These are phyloP conservation scores for Erebia aethiops DNA, from an alignment of 2,888 invertebrate species.

Conservation along the genomic window DNA sequence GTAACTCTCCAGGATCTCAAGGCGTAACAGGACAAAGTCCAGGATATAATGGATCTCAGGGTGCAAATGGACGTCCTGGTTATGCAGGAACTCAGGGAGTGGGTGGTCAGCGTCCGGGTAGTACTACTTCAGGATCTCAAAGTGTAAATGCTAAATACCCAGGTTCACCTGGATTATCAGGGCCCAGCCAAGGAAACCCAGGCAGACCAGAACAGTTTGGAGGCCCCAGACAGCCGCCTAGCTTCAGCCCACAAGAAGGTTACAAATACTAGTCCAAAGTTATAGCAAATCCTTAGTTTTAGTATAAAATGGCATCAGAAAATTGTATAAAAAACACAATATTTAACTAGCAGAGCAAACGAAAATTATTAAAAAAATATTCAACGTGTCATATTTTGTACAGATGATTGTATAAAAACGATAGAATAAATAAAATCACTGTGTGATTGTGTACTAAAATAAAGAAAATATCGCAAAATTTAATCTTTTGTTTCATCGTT, in stretches of 20 bases:
- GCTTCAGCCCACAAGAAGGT: conserved; percentile 72
- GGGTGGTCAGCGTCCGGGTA: conserved; percentile 5
- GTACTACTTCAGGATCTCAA: neutral
- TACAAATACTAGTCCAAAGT: conserved; percentile 73
- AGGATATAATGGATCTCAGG: conserved; percentile 19
- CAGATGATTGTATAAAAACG: conserved; percentile 41
- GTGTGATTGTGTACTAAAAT: conserved; percentile 37
- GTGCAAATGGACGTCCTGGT: conserved; percentile 18
- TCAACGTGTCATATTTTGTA: conserved; percentile 36
- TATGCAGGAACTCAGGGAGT: conserved; percentile 30
- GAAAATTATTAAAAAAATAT: conserved; percentile 41
- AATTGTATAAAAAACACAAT: conserved; percentile 38
- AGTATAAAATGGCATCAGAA: conserved; percentile 42
- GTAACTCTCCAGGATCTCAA: conserved; percentile 16
- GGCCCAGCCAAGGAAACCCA: conserved; percentile 32
- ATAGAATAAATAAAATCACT: conserved; percentile 38
- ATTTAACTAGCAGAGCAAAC: conserved; percentile 33
- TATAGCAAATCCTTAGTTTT: conserved; percentile 48
- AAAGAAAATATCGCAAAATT: neutral
- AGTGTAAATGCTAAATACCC: conserved; percentile 10
- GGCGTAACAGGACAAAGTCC: conserved; percentile 29
- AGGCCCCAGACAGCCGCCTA: conserved; percentile 72
- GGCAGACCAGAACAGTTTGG: conserved; percentile 56
- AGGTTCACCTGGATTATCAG: conserved; percentile 29
- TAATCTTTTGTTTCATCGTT: neutral